phyloP scores from a whole-genome alignment of 2,797 vertebrate species.

The Danio jaintianensis region DNA sequence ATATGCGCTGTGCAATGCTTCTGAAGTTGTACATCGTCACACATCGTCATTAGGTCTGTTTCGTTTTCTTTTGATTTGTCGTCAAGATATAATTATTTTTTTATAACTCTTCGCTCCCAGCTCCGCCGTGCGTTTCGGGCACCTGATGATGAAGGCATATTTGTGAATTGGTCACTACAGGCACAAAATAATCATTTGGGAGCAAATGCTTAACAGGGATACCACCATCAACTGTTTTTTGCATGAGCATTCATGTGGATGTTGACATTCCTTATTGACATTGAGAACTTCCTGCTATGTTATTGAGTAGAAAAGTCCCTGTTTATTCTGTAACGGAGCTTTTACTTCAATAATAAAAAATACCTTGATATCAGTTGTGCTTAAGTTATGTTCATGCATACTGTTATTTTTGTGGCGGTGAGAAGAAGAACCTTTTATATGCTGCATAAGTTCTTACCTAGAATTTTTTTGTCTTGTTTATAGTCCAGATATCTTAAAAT shows the following conservation, averaged over 20 bases:
- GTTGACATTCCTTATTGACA: slow-evolving; percentile 92
- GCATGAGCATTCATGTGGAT: slow-evolving; percentile 89
- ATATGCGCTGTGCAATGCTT: slow-evolving; percentile 64
- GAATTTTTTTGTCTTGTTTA: no score
- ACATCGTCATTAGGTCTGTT: slow-evolving; percentile 87
- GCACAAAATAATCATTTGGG: slow-evolving; percentile 48
- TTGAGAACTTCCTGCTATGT: slow-evolving; percentile 88
- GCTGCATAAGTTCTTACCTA: no score
- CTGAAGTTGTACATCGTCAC: slow-evolving; percentile 85
- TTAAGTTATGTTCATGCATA: background rate
- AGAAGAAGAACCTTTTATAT: no score
- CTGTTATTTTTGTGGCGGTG: background rate
- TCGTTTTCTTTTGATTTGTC: slow-evolving; percentile 70
- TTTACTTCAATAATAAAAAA: slow-evolving; percentile 81
- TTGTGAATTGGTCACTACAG: slow-evolving; percentile 56
- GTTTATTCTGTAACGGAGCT: slow-evolving; percentile 82
- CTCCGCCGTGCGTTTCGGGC: slow-evolving; percentile 54
- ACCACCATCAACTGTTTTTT: slow-evolving; percentile 82
- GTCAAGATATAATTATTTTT: slow-evolving; percentile 78
- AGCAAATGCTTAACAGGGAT: slow-evolving; percentile 57
- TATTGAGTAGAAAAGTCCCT: slow-evolving; percentile 86
- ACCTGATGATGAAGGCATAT: slow-evolving; percentile 49
- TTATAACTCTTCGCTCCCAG: slow-evolving; percentile 52
- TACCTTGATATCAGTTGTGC: slow-evolving; percentile 49
- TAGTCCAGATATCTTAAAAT: no score